Conservation (phyloP, 2,888 invertebrate genomes). For the Sussaba pulchella region DNA sequence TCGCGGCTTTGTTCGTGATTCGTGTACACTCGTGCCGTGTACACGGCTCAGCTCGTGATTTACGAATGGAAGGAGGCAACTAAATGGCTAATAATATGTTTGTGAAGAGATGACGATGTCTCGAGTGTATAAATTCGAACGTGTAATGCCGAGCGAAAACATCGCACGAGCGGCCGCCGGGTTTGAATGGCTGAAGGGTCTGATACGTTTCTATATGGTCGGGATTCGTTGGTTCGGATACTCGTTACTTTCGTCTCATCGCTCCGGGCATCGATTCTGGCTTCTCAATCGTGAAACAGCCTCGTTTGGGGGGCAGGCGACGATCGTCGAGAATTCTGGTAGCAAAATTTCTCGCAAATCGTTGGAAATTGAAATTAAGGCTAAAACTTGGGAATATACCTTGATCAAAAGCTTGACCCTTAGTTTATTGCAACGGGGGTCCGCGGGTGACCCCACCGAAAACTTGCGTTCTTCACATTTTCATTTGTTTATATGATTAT, state of each 20-base stretch:
- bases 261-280: conserved; percentile 8
- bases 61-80: conserved; percentile 63
- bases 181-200: conserved; percentile 25
- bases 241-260: conserved; percentile 26
- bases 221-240: conserved; percentile 21
- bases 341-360: not conserved
- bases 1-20: not conserved
- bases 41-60: not conserved
- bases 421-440: too few species aligned
- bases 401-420: not conserved
- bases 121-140: conserved; percentile 1
- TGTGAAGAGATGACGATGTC: conserved; percentile 25
- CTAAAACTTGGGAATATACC: too few species aligned
- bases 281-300: conserved; percentile 19
- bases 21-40: conserved; percentile 29
- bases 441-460: too few species aligned
- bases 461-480: too few species aligned
- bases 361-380: too few species aligned
- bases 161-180: conserved; percentile 55
- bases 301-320: too few species aligned
- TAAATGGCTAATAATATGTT: conserved; percentile 64
- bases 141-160: conserved; percentile 58
- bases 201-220: conserved; percentile 15
- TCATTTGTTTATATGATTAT: too few species aligned
- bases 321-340: not conserved